A percentile compares a stretch with the other conserved stretches of the same genome.
These are phyloP conservation scores for Ceryle rudis DNA, from an alignment of 2,797 vertebrate genomes.

Conservation along the genomic window DNA sequence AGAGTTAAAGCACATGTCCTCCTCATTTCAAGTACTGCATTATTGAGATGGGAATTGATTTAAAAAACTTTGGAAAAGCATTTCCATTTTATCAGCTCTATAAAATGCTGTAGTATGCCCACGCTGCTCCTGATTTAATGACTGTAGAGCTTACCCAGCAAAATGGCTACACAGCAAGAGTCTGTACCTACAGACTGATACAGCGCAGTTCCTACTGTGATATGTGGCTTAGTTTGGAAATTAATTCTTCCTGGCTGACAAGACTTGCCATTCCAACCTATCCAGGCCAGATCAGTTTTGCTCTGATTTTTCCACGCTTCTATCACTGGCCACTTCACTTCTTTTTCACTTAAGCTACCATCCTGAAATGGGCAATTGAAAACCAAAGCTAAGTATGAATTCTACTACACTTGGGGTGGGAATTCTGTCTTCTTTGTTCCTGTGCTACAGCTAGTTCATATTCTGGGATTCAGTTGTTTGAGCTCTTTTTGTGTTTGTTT, in stretches of 20 bases:
- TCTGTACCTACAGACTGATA: neutral
- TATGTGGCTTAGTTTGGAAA: neutral
- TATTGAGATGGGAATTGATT: neutral
- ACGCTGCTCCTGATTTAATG: neutral
- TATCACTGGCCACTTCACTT: neutral
- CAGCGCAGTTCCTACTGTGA: neutral
- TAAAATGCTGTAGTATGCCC: neutral
- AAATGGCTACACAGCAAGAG: neutral
- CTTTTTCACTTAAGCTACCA: neutral
- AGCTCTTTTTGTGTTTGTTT: neutral
- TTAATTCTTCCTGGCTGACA: neutral
- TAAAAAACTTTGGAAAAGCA: neutral
- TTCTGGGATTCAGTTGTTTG: neutral
- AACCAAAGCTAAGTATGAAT: neutral
- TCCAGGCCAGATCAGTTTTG: neutral
- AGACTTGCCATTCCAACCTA: neutral
- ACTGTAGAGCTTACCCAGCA: neutral
- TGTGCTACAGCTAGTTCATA: neutral
- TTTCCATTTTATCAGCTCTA: neutral
- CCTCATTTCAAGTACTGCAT: neutral
- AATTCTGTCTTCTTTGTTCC: neutral
- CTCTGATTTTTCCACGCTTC: neutral
- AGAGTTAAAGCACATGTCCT: neutral
- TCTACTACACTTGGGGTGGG: fast-evolving
- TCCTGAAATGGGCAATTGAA: neutral